Evolutionary conservation across 2,888 invertebrate species (phyloP), one percentile per base, ranked within the genome.

Genomic region (Cryptus viduatorius): DNA sequence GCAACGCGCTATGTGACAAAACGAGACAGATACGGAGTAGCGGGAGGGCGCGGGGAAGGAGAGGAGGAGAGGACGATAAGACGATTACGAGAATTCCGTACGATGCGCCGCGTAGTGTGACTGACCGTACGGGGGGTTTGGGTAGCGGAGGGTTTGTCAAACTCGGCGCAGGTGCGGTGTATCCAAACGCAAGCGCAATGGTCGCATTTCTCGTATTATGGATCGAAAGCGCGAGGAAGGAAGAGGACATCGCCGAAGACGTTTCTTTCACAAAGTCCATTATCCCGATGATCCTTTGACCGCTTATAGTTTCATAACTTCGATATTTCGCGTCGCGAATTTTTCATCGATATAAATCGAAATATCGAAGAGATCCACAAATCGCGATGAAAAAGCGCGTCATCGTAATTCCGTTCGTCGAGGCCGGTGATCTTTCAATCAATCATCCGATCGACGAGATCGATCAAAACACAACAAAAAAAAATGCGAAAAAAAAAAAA

Each of bases 151-250:
- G 84, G 82, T 84, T 84, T 85, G 85, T 85, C 84, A 83, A 85
- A 84, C 85, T 83, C 80, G 84, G 85, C 85, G 85, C 86, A 85
- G 82, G 80, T 85, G 84, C 82, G 50, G 68, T 24, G n/a, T 29
- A 14, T 59, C 24, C 46, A 73, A 84, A 81, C 85, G 86, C 87
- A 86, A 31, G 86, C 87, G 87, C 84, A 86, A 81, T 83, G 75
- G 48, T 37, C 80, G 71, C 53, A 82, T 61, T 56, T 48, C 82
- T 81, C 76, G 80, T 80, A 82, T 84, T 87, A 87, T 87, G 86
- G 87, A 87, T 87, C 87, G 86, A 83, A 81, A 76, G 85, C 82
- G 77, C 56, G 48, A 64, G 53, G 53, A 68, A 68, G 80, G 72
- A 67, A 24, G 50, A n/a, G 59, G 67, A 71, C 14, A n/a, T 37